These are phyloP conservation scores for Drosophila miranda DNA, from an alignment of 1,140 invertebrate genomes.

Conservation along the genomic window DNA sequence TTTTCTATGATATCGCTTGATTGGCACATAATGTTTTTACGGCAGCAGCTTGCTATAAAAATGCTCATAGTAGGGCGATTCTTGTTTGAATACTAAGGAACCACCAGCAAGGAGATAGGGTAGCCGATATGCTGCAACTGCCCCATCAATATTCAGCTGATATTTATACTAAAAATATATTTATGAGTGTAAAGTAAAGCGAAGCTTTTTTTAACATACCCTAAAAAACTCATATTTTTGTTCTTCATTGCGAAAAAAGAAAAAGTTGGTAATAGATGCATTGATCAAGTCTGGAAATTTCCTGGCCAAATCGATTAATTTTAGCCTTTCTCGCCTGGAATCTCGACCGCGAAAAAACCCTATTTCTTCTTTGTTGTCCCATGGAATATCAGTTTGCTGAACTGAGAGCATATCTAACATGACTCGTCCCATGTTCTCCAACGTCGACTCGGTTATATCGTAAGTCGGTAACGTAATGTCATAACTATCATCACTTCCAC, in stretches of 20 bases:
- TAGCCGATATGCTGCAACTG: conserved; percentile 96
- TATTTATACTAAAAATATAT: conserved; percentile 93
- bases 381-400: conserved; percentile 85
- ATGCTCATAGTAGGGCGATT: conserved; percentile 96
- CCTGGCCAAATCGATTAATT: conserved; percentile 91
- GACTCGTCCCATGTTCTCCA: conserved; percentile 96
- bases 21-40: conserved; percentile 92
- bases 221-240: conserved; percentile 96
- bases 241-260: conserved; percentile 95
- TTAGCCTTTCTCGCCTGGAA: conserved; percentile 91
- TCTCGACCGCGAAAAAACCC: conserved; percentile 97
- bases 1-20: conserved; percentile 92
- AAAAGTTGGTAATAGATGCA: conserved; percentile 97
- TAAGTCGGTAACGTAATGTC: conserved; percentile 98
- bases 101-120: conserved; percentile 95
- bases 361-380: conserved; percentile 89
- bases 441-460: conserved; percentile 94
- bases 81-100: conserved; percentile 94
- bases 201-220: conserved; percentile 85
- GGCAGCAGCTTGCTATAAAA: conserved; percentile 92
- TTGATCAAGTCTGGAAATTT: conserved; percentile 92
- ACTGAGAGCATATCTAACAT: conserved; percentile 95
- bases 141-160: conserved; percentile 97
- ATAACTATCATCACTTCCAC: conserved; percentile 91
- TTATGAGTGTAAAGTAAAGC: not conserved